Evolutionary conservation across 2,113 vertebrate species (phyloP), one percentile per base, ranked within the genome.

Genomic region (Eublepharis macularius): DNA sequence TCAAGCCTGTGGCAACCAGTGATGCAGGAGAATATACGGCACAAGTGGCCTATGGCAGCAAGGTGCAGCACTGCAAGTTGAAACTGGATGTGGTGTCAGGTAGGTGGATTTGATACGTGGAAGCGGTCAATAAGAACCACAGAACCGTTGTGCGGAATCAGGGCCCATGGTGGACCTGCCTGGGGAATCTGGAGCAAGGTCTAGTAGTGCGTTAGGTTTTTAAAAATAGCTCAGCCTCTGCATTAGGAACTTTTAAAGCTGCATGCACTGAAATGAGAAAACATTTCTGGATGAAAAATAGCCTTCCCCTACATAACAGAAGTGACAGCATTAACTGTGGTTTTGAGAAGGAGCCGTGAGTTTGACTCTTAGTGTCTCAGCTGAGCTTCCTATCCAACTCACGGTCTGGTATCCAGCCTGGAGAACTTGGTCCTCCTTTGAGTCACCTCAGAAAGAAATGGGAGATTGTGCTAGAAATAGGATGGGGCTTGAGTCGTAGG

Each of bases 71-170:
- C 21, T 95, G 94, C 87, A 79, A 2, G 1, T 51, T 95, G 89
- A 79, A 94, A 72, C 87, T 95, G 75, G 92, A 83, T 0, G 43
- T 94, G 11, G 32, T 91, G 41, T 91, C 93, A 92, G 94, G 94
- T 95, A 92, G 36, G 92, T 80, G 74, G 6, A 32, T 41, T 10
- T 32, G 32, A 49, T 49, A 36, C 39, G 4, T 34, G 41, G 2
- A 12, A 19, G 41, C 8, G 29, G 54, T 29, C 17, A 14, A 17
- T 51, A 26, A 36, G 14, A 80, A 14, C 4, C 17, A 70, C 41
- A 24, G 36, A n/a, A n/a, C n/a, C 13, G 13, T 63, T 24, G 0
- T 1, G 4, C 43, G 32, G 49, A 29, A 16, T 83, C 70, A 57
- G 12, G 68, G 70, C 6, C n/a, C 4, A 3, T 29, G 6, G 3